A percentile compares a stretch with the other conserved stretches of the same genome.
Conservation (phyloP, 2,888 invertebrate genomes). For the Hylaea fasciaria region DNA sequence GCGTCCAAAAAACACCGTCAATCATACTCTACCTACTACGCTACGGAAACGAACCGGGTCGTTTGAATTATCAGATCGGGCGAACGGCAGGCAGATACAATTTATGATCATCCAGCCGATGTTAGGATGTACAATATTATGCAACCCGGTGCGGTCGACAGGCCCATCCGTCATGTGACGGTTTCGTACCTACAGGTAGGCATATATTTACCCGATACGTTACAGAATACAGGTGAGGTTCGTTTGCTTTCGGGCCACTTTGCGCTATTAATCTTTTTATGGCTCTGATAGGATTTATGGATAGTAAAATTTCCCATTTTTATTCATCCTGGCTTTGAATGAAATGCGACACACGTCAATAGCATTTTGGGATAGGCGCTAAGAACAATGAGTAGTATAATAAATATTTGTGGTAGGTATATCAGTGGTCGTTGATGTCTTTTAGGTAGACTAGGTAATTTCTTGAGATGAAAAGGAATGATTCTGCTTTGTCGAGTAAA, state of each 20-base stretch:
- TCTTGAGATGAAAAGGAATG: no score
- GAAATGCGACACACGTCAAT: no score
- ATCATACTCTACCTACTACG: conserved; percentile 10
- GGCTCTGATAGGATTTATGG: conserved; percentile 26
- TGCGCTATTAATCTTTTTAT: conserved; percentile 31
- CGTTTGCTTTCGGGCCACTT: conserved; percentile 26
- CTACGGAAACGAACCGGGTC: conserved; percentile 11
- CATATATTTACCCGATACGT: conserved; percentile 52
- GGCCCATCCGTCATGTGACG: conserved; percentile 48
- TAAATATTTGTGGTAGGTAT: neutral
- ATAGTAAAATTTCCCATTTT: conserved; percentile 6
- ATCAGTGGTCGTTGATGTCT: no score
- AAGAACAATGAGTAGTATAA: no score
- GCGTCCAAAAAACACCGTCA: no score
- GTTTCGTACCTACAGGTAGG: conserved; percentile 37
- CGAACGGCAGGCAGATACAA: conserved; percentile 32
- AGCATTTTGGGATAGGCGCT: no score
- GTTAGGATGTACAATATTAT: conserved; percentile 12
- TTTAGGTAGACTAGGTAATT: no score
- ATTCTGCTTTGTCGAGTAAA: no score
- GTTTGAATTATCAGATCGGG: conserved; percentile 37
- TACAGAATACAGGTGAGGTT: conserved; percentile 38
- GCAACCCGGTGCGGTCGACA: conserved; percentile 29
- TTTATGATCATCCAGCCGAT: conserved; percentile 28
- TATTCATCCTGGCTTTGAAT: neutral